A percentile compares a stretch with the other conserved stretches of the same genome.
Evolutionary conservation across 2,888 invertebrate species (phyloP).

Genomic region (Alsophila aescularia): DNA sequence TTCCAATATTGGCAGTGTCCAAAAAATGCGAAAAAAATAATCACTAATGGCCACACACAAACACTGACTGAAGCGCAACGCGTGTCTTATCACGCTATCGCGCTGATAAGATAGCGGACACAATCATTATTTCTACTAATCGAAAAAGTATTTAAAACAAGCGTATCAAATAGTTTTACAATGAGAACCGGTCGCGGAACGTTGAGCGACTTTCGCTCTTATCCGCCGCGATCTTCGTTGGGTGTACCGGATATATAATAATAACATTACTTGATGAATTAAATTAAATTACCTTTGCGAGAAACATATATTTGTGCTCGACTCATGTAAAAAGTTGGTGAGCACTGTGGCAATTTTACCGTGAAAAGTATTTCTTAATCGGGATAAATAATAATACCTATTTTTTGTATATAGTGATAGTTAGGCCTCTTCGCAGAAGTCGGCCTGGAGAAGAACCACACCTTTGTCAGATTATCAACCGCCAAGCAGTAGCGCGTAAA

Average conservation of each 20-base stretch:
- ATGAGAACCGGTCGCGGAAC: slow-evolving; percentile 34
- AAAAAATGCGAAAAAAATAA: slow-evolving; percentile 30
- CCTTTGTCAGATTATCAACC: no score
- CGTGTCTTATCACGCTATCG: slow-evolving; percentile 68
- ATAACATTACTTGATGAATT: slow-evolving; percentile 23
- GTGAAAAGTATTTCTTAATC: no score
- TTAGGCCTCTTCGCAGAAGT: no score
- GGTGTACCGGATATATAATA: slow-evolving; percentile 23
- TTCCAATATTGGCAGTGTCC: slow-evolving; percentile 36
- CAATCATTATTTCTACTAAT: slow-evolving; percentile 75
- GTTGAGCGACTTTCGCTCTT: slow-evolving; percentile 42
- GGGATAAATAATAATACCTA: no score
- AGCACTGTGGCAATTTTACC: no score
- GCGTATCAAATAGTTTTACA: slow-evolving; percentile 41
- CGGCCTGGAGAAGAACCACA: no score
- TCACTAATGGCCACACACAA: slow-evolving; percentile 55
- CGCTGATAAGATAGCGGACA: slow-evolving; percentile 69
- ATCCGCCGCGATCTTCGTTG: slow-evolving; percentile 31
- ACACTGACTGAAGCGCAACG: slow-evolving; percentile 55
- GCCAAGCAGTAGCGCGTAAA: no score
- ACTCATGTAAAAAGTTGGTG: not conserved
- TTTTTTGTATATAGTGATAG: no score
- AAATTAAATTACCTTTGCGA: slow-evolving; percentile 18
- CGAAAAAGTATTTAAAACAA: slow-evolving; percentile 57
- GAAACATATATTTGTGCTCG: not conserved